Conservation (phyloP, 2,888 invertebrate genomes). For the Orchesella flavescens region DNA sequence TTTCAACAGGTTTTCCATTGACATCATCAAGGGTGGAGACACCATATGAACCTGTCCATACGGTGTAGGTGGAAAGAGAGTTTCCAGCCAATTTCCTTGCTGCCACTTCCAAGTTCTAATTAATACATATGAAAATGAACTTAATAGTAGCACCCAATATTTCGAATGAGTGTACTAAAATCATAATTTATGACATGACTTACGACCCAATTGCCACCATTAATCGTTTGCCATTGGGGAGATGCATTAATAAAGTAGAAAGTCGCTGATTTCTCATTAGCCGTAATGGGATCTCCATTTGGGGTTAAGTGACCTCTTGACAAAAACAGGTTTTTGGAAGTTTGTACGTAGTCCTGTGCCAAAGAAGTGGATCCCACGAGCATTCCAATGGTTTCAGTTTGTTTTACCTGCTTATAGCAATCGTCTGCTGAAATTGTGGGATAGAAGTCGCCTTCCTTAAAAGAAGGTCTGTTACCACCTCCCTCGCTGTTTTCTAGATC, state of each 20-base stretch:
- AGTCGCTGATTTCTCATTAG: conserved; percentile 78
- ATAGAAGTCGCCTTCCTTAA: conserved; percentile 52
- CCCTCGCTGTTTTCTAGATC: conserved; percentile 61
- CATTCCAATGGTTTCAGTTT: conserved; percentile 66
- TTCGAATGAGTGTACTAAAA: no score
- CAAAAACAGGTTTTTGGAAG: conserved; percentile 50
- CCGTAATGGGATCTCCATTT: conserved; percentile 80
- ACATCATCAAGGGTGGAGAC: conserved; percentile 77
- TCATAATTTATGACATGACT: not conserved
- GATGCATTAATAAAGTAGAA: conserved; percentile 81
- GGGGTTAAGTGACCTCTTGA: conserved; percentile 80
- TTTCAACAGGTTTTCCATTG: conserved; percentile 72
- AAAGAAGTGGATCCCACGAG: conserved; percentile 70
- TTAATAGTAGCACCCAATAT: no score
- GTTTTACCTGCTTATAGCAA: conserved; percentile 67
- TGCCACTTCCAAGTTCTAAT: conserved; percentile 74
- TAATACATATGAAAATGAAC: no score
- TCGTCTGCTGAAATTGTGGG: conserved; percentile 46
- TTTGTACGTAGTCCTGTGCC: conserved; percentile 71
- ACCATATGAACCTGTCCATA: conserved; percentile 79
- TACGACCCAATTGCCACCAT: conserved; percentile 78
- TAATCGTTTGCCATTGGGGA: conserved; percentile 81
- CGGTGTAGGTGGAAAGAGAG: conserved; percentile 74
- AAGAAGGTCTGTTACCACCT: conserved; percentile 64
- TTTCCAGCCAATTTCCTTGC: conserved; percentile 75